Percentiles rank a stretch among this genome's conserved stretches.
phyloP scores from a whole-genome alignment of 2,888 invertebrate species.

The Toxonevra muliebris region DNA sequence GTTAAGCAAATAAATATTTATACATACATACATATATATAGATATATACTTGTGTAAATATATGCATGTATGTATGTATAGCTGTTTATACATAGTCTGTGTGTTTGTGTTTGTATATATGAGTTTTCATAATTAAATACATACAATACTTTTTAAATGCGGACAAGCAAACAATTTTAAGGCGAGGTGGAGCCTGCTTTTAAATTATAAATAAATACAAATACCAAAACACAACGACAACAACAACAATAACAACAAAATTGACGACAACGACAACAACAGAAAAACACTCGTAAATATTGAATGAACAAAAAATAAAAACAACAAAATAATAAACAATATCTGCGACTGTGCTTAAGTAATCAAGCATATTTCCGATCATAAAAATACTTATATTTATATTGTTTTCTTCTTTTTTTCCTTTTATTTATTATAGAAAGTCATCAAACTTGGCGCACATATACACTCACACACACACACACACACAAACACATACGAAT shows the following conservation, averaged over 20 bases:
- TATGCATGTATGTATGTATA: neutral
- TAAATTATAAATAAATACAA: neutral
- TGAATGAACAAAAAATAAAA: neutral
- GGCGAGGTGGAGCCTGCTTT: neutral
- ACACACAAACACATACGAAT: neutral
- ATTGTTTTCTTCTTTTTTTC: too few species aligned
- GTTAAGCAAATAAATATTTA: conserved; percentile 2
- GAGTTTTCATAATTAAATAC: neutral
- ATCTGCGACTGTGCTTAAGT: conserved; percentile 7
- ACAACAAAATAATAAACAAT: neutral
- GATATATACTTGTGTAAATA: neutral
- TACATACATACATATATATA: neutral
- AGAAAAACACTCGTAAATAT: neutral
- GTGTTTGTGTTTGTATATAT: neutral
- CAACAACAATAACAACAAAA: neutral
- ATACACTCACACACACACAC: too few species aligned
- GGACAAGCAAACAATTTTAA: conserved; percentile 10
- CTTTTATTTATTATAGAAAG: neutral
- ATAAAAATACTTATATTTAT: neutral
- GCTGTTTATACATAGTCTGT: neutral
- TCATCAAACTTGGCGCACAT: conserved; percentile 3
- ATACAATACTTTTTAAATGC: neutral
- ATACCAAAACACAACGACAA: neutral
- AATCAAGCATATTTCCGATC: conserved; percentile 7
- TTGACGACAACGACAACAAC: neutral